Evolutionary conservation across 2,888 invertebrate species (phyloP).

Genomic region (Clanis bilineata): DNA sequence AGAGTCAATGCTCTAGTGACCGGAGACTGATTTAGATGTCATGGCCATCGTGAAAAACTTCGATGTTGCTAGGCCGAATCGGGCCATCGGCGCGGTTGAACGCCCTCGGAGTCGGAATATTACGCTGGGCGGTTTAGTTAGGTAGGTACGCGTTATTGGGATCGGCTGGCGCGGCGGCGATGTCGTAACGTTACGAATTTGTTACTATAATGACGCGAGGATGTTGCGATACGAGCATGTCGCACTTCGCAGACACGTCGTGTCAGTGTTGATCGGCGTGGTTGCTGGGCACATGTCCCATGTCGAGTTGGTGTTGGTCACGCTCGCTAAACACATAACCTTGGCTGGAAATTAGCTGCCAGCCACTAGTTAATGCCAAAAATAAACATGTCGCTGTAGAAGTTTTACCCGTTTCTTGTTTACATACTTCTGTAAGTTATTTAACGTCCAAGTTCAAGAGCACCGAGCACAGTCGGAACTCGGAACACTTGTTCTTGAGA

Average conservation of each 20-base stretch:
- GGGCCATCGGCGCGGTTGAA: conserved; percentile 63
- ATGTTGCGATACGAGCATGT: conserved; percentile 24
- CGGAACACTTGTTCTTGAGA: conserved; percentile 11
- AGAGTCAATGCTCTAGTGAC: conserved; percentile 80
- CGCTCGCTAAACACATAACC: conserved; percentile 32
- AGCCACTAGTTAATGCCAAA: conserved; percentile 31
- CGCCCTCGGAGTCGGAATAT: conserved; percentile 66
- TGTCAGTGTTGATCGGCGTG: background rate
- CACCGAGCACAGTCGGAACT: conserved; percentile 2
- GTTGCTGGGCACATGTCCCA: background rate
- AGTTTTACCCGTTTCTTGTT: conserved; percentile 18
- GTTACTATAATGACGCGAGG: conserved; percentile 23
- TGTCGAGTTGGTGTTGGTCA: background rate
- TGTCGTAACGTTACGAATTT: conserved; percentile 40
- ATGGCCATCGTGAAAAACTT: conserved; percentile 72
- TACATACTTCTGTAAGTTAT: conserved; percentile 16
- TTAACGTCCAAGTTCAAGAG: conserved; percentile 21
- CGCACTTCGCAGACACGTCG: conserved; percentile 24
- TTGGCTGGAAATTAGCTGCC: conserved; percentile 38
- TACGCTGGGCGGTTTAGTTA: conserved; percentile 49
- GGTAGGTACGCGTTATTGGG: conserved; percentile 49
- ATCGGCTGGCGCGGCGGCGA: conserved; percentile 48
- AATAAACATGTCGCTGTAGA: conserved; percentile 22
- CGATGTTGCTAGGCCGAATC: conserved; percentile 58
- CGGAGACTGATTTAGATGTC: conserved; percentile 79